Evolutionary conservation across 2,888 invertebrate genomes (phyloP).

Genomic region (Orchestes rusci): DNA sequence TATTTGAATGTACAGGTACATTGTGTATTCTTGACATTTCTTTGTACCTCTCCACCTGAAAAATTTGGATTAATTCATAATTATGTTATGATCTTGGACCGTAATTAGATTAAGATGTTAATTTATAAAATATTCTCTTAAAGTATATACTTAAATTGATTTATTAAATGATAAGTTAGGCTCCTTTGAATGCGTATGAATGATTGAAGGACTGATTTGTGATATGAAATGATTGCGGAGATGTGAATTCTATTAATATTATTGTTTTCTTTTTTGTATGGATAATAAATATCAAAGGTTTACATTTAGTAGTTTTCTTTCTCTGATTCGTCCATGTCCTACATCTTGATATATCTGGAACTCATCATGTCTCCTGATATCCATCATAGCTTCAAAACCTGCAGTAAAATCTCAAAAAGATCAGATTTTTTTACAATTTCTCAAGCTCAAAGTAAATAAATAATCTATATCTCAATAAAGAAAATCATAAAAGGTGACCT

Average conservation of each 20-base stretch:
- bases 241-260: constrained; percentile 32
- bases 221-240: constrained; percentile 32
- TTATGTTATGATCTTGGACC: constrained; percentile 35
- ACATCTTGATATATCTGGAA: neutral
- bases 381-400: neutral
- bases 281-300: constrained; percentile 36
- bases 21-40: constrained; percentile 32
- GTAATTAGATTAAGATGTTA: constrained; percentile 39
- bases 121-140: constrained; percentile 41
- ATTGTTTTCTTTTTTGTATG: constrained; percentile 37
- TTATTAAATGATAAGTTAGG: constrained; percentile 33
- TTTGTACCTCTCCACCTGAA: constrained; percentile 34
- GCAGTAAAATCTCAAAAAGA: neutral
- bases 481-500: too few relatives aligned
- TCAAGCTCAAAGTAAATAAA: too few relatives aligned
- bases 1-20: constrained; percentile 26
- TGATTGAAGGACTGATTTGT: constrained; percentile 34
- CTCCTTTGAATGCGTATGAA: constrained; percentile 26
- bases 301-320: constrained; percentile 17
- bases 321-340: too few relatives aligned
- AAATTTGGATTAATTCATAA: constrained; percentile 30
- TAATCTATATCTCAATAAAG: too few relatives aligned
- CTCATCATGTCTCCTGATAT: constrained; percentile 6
- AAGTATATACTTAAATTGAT: constrained; percentile 37
- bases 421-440: too few relatives aligned